Base-by-base conservation (phyloP, 2,113 vertebrate species). In the Aphyosemion australe region DNA sequence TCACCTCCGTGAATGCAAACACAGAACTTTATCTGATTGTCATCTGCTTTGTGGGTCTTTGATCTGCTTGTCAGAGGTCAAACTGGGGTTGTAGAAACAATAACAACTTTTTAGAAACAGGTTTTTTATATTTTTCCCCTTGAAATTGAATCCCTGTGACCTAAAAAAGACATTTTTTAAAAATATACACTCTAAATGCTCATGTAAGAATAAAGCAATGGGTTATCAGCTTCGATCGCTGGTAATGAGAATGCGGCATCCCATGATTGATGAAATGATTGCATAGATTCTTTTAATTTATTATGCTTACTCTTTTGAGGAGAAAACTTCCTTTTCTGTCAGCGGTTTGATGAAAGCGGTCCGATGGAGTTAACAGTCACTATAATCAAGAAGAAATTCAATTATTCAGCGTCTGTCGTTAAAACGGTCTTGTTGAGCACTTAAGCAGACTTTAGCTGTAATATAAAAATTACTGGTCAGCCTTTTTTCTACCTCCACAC, bases 91-190 rank as follows among this genome's bases (percentile, higher is more conserved):
- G 51, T 59, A 49, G 76, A 80, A 61, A 73, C 19, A 68, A 80
- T 66, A 69, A 68, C 60, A 45, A 20, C 18, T 32, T 59, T 42
- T 46, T 53, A 62, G 18, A 67, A 55, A 59, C 52, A n/a, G 32
- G 51, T 54, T 74, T 65, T 84, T 14, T 70, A 75, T 69, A 52
- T 37, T 46, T 58, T 79, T 80, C 42, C n/a, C 14, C 10, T 43
- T 72, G 72, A 84, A 89, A 86, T 77, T 8, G 2, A 80, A 85
- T 85, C 72, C 64, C 12, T 13, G 26, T 76, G 82, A 84, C 78
- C 72, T 21, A 4, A 65, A 54, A 70, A 49, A 31, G 46, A 60
- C 72, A 31, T 62, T 0, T 20, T 47, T 7, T 5, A 37, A 10
- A 47, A 61, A 76, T 78, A 67, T 39, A 20, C 59, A 32, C 39